Conservation (phyloP, 37 sponge, comb jelly and placozoan species). For the Eunapius fragilis region DNA sequence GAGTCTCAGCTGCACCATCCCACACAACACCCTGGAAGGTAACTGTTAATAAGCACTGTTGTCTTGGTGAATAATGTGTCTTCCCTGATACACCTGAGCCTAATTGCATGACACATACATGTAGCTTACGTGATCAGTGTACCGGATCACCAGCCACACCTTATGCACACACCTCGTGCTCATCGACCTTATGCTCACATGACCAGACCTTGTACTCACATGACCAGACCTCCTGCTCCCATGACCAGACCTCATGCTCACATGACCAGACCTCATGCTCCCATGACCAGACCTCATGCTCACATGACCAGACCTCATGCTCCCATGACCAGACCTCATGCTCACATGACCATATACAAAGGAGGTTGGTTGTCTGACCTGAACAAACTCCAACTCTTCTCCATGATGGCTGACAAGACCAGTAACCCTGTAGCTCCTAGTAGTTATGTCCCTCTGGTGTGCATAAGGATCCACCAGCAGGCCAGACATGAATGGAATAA, state of each 20-base stretch:
- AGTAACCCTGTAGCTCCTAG: constrained; percentile 4
- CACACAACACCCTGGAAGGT: constrained; percentile 43
- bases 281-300: no score
- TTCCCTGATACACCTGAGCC: no score
- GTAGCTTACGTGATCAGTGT: not conserved
- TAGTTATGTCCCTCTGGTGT: no score
- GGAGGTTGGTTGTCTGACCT: constrained; percentile 32
- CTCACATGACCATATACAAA: not conserved
- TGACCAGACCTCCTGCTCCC: no score
- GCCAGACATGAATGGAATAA: not conserved
- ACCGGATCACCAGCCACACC: no score
- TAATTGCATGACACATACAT: no score
- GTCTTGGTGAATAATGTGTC: no score
- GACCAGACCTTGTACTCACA: not conserved
- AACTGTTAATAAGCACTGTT: no score
- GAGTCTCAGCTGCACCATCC: constrained; percentile 45
- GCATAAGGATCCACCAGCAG: not conserved
- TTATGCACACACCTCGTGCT: no score
- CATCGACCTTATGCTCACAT: not conserved
- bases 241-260: no score
- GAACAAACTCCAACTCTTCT: constrained; percentile 34
- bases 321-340: no score
- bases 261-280: not conserved
- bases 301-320: no score
- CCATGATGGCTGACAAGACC: constrained; percentile 40